Conservation (phyloP, 2,888 invertebrate genomes). For the Papilio gigon region DNA sequence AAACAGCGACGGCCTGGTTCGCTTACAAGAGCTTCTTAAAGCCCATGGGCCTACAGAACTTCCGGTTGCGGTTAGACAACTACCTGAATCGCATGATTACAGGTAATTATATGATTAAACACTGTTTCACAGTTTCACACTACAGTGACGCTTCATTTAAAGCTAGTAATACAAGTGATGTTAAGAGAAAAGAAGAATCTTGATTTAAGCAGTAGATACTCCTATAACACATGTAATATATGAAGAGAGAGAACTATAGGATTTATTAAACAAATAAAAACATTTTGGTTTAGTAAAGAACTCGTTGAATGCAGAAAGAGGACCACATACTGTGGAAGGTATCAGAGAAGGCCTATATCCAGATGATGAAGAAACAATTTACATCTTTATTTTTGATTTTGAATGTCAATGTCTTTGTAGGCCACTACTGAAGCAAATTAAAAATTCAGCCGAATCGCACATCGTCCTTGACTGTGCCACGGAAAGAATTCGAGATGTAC, state of each 20-base stretch:
- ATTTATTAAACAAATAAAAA: too few relatives aligned
- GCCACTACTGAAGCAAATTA: constrained; percentile 94
- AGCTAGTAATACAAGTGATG: not conserved
- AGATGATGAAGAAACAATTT: too few relatives aligned
- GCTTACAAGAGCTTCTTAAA: constrained; percentile 93
- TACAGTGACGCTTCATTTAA: not conserved
- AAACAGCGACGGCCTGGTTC: constrained; percentile 95
- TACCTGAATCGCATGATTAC: constrained; percentile 92
- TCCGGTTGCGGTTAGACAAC: constrained; percentile 91
- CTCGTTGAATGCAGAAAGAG: too few relatives aligned
- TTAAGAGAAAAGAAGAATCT: too few relatives aligned
- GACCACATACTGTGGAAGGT: too few relatives aligned
- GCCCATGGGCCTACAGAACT: constrained; percentile 92
- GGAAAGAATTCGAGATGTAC: constrained; percentile 91
- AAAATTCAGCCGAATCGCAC: constrained; percentile 95
- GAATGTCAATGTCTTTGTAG: constrained; percentile 73
- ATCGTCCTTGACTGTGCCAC: constrained; percentile 95
- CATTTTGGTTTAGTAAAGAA: too few relatives aligned
- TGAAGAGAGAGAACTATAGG: too few relatives aligned
- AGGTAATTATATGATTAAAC: constrained; percentile 79
- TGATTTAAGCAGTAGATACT: too few relatives aligned
- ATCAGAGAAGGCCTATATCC: too few relatives aligned
- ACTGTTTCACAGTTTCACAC: not conserved
- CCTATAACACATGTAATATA: too few relatives aligned
- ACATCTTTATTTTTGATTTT: too few relatives aligned